Conservation (phyloP, 2,797 vertebrate genomes). For the Schizothorax lantsangensis region DNA sequence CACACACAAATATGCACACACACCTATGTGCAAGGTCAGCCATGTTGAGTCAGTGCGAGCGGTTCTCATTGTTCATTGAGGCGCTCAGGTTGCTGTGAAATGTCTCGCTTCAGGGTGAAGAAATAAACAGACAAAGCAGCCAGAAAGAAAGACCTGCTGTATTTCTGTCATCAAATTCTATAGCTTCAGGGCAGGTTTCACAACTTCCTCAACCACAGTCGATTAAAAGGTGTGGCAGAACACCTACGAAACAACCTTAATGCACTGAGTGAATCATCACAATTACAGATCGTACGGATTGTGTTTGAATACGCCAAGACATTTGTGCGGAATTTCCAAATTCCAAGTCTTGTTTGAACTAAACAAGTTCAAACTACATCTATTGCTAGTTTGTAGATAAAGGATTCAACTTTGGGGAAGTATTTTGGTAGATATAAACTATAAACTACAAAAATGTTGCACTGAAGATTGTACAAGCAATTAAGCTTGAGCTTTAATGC, state of each 20-base stretch:
- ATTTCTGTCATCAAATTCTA: conserved; percentile 67
- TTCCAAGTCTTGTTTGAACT: conserved; percentile 4
- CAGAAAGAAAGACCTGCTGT: conserved; percentile 72
- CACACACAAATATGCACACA: conserved; percentile 48
- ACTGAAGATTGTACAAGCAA: conserved; percentile 30
- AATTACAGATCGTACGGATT: conserved; percentile 27
- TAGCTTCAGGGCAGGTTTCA: conserved; percentile 75
- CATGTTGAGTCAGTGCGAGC: conserved; percentile 60
- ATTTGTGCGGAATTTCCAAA: conserved; percentile 2
- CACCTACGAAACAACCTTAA: conserved; percentile 73
- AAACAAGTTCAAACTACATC: not conserved
- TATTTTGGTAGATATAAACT: not conserved
- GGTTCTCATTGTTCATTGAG: conserved; percentile 65
- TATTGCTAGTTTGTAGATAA: conserved; percentile 9
- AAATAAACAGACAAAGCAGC: conserved; percentile 63
- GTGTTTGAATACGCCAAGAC: not conserved
- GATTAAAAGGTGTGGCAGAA: conserved; percentile 71
- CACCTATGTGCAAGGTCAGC: conserved; percentile 59
- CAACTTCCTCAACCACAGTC: conserved; percentile 69
- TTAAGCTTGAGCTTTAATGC: conserved; percentile 19
- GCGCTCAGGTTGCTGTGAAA: conserved; percentile 71
- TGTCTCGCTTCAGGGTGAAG: conserved; percentile 75
- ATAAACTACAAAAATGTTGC: conserved; percentile 3
- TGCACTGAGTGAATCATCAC: conserved; percentile 65
- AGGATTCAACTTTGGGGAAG: conserved; percentile 18